Evolutionary conservation across 2,797 vertebrate species (phyloP), one percentile per base, ranked within the genome.

Genomic region (Dallia pectoralis): DNA sequence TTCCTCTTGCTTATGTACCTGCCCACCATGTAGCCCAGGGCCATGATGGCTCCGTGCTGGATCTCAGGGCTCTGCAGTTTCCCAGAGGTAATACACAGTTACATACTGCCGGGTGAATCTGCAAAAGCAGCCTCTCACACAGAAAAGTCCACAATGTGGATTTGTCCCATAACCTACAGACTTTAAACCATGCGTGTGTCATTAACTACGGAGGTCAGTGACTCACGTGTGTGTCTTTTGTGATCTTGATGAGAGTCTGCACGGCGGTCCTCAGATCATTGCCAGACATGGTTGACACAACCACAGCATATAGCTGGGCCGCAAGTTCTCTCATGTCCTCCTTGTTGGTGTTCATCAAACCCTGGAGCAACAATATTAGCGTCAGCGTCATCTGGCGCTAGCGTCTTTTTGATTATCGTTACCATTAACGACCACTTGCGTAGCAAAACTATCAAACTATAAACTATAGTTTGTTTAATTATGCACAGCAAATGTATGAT

Each of bases 261-360:
- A 99, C 93, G 15, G 96, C 95, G 0, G 83, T 83, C 76, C 89
- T 95, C 79, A 99, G 89, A 77, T 98, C 95, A 40, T 93, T 95
- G 82, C 96, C 96, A 3, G 95, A 95, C 93, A 97, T 94, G 11
- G 94, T 93, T 53, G 95, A 97, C 36, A 98, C 89, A 22, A 99
- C 96, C 77, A 98, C 92, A 9, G 97, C 97, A 67, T 98, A 99
- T 72, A 99, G 93, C 74, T 99, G 93, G 12, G 97, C 96, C 4
- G 97, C 96, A 0, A 99, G 90, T 81, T 99, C 98, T 32, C 98
- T 94, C 96, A 99, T 96, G 88, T 99, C 98, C 86, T 99, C 97
- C 84, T 98, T 99, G 87, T 96, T 99, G 69, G 96, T 96, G 81
- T 95, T 97, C 97, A 99, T 98, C 81, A 99, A 88, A 86, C 93